phyloP scores from a whole-genome alignment of 2,797 vertebrate species.

The Lacerta agilis region DNA sequence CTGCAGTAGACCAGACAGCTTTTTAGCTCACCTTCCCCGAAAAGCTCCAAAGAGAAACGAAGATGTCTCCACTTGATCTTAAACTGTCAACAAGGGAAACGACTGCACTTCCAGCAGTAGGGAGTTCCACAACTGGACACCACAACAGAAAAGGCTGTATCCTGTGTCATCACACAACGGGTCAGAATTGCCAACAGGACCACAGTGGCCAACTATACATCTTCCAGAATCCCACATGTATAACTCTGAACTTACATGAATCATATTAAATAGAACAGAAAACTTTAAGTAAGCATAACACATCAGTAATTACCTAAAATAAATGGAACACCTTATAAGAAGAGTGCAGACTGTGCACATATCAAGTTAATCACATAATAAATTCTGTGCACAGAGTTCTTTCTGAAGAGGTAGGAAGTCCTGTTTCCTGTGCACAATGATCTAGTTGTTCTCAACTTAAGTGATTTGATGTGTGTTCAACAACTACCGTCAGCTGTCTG shows the following conservation, averaged over 20 bases:
- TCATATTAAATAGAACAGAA: background rate
- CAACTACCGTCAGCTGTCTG: slow-evolving; percentile 27
- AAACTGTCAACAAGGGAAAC: too few relatives aligned
- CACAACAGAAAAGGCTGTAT: too few relatives aligned
- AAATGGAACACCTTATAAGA: background rate
- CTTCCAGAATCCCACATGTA: too few relatives aligned
- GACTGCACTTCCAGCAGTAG: too few relatives aligned
- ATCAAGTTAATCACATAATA: background rate
- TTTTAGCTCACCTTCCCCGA: too few relatives aligned
- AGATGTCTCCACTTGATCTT: too few relatives aligned
- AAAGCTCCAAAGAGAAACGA: too few relatives aligned
- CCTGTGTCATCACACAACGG: too few relatives aligned
- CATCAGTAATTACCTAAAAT: background rate
- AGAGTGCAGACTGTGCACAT: background rate
- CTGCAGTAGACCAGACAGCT: too few relatives aligned
- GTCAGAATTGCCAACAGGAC: too few relatives aligned
- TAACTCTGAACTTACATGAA: background rate
- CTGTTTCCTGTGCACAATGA: slow-evolving; percentile 35
- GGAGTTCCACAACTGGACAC: too few relatives aligned
- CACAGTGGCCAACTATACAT: background rate
- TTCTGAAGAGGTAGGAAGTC: slow-evolving; percentile 36
- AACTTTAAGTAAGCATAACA: background rate
- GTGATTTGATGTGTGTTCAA: background rate
- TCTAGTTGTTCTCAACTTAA: slow-evolving; percentile 15
- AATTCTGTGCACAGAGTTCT: slow-evolving; percentile 2